phyloP scores from a whole-genome alignment of 2,888 invertebrate genomes.

The Nemotelus pantherinus region DNA sequence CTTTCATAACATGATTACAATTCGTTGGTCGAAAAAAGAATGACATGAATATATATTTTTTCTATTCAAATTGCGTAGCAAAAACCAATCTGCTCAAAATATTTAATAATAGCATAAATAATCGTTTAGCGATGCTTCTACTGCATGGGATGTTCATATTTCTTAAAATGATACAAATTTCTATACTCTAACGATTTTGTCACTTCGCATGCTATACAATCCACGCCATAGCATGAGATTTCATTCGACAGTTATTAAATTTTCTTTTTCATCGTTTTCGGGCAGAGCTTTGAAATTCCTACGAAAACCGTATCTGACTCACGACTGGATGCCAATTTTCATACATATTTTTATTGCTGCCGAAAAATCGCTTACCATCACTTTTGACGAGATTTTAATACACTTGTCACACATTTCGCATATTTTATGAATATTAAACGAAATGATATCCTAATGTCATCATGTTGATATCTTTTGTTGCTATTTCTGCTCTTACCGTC shows the following conservation, averaged over 20 bases:
- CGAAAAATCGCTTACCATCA: conserved; percentile 29
- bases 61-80: no score
- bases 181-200: no score
- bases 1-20: no score
- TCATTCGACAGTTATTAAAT: conserved; percentile 36
- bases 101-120: no score
- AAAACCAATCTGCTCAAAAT: no score
- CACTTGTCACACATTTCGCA: conserved; percentile 33
- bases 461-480: neutral
- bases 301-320: neutral
- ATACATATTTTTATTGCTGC: conserved; percentile 22
- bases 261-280: neutral
- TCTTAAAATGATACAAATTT: no score
- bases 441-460: conserved; percentile 18
- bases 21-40: no score
- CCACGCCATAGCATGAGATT: neutral
- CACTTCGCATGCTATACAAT: no score
- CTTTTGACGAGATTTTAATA: conserved; percentile 39
- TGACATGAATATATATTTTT: no score
- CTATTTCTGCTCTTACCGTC: no score
- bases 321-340: conserved; percentile 24
- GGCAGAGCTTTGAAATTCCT: neutral
- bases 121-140: no score
- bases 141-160: no score
- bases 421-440: conserved; percentile 28